Conservation (phyloP, 2,888 invertebrate genomes). For the Empis stercorea region DNA sequence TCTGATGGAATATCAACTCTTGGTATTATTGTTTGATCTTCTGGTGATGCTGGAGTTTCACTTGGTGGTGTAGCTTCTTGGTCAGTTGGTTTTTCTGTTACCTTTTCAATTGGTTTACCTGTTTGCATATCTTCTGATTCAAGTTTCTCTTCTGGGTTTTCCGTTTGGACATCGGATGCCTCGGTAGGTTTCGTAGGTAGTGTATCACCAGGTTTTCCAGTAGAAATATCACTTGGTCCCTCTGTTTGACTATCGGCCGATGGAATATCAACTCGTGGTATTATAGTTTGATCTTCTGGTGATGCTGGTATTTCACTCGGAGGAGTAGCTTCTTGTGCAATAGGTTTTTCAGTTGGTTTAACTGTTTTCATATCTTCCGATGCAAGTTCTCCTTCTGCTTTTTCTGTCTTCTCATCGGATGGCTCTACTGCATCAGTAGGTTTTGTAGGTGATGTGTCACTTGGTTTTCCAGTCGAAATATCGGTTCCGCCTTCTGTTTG, state of each 20-base stretch:
- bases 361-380: not conserved
- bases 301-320: too few relatives aligned
- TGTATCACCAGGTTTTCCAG: not conserved
- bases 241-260: not conserved
- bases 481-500: not conserved
- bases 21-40: not conserved
- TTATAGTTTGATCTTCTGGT: not conserved
- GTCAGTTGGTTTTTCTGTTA: not conserved
- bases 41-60: not conserved
- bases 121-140: not conserved
- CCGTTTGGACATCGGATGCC: constrained; percentile 9
- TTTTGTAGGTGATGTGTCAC: too few relatives aligned
- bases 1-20: not conserved
- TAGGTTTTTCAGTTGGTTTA: not conserved
- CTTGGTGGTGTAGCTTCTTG: not conserved
- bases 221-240: not conserved
- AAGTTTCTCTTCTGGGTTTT: not conserved
- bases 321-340: too few relatives aligned
- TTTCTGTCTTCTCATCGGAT: not conserved
- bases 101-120: not conserved
- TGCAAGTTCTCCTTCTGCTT: not conserved
- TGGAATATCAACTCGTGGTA: too few relatives aligned
- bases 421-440: not conserved
- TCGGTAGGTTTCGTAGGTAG: not conserved
- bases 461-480: not conserved